These are phyloP conservation scores for Plebejus anna DNA, from an alignment of 2,888 invertebrate species.

Conservation along the genomic window DNA sequence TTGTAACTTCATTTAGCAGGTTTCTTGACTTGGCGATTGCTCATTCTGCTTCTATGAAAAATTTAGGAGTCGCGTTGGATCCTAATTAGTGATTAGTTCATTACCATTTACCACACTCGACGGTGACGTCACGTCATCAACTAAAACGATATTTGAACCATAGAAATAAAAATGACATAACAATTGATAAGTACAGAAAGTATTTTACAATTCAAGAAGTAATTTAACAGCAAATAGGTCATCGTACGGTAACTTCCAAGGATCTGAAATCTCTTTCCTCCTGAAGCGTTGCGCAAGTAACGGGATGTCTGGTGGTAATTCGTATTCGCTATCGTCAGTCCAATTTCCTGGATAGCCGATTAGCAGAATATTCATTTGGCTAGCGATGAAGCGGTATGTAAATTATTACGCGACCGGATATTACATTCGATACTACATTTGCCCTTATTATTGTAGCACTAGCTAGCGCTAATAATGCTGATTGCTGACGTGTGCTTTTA, in stretches of 20 bases:
- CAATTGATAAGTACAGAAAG: not conserved
- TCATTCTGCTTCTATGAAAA: not conserved
- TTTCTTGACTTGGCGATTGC: not conserved
- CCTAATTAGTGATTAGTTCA: not conserved
- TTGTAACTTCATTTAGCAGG: not conserved
- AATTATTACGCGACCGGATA: conserved; percentile 61
- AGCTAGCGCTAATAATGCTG: not conserved
- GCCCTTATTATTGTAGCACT: conserved; percentile 42
- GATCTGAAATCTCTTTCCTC: conserved; percentile 14
- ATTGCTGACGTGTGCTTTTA: not conserved
- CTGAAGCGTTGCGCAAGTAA: conserved; percentile 22
- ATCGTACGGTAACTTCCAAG: conserved; percentile 14
- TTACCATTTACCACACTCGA: not conserved
- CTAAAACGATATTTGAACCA: not conserved
- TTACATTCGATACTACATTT: conserved; percentile 56
- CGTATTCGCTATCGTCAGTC: conserved; percentile 39
- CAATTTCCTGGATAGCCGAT: conserved; percentile 40
- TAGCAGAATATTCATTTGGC: conserved; percentile 42
- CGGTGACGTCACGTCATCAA: not conserved
- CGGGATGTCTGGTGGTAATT: conserved; percentile 34
- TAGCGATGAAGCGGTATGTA: conserved; percentile 49
- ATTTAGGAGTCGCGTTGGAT: not conserved
- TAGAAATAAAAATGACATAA: too few species aligned
- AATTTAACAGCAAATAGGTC: not conserved
- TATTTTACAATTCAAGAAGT: not conserved